These are phyloP conservation scores for Henicopernis longicauda DNA, from an alignment of 2,113 vertebrate genomes.

Conservation along the genomic window DNA sequence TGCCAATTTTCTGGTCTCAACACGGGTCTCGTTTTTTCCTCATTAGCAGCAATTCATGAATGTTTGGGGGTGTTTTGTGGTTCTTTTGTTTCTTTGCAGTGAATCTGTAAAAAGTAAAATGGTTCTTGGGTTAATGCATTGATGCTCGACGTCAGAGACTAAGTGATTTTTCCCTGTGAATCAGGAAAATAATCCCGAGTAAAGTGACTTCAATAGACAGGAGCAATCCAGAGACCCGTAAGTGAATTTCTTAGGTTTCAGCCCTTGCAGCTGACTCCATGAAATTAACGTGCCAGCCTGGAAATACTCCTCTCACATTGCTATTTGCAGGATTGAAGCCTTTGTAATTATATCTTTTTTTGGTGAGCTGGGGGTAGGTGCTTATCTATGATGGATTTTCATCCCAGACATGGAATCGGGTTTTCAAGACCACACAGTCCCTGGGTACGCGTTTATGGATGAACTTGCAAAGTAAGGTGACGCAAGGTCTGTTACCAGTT, in stretches of 20 bases:
- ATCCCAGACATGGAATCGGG: neutral
- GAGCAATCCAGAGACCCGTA: neutral
- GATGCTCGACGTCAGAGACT: rapidly evolving
- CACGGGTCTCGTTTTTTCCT: neutral
- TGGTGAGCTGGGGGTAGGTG: neutral
- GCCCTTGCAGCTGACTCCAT: neutral
- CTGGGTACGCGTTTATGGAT: neutral
- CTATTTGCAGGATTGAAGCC: neutral
- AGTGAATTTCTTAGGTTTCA: neutral
- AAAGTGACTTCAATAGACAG: neutral
- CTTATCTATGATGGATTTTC: neutral
- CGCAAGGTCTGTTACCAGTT: neutral
- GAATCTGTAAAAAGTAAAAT: neutral
- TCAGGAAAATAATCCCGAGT: neutral
- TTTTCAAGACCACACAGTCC: neutral
- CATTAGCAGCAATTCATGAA: neutral
- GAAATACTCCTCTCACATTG: neutral
- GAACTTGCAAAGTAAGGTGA: neutral
- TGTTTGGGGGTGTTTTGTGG: neutral
- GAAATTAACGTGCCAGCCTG: neutral
- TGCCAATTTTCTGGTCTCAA: neutral
- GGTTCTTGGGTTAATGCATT: neutral
- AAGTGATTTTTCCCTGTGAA: neutral
- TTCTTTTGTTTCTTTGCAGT: neutral
- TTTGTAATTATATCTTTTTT: neutral